Base-by-base conservation (phyloP, 2,888 invertebrate genomes). In the Crocallis elinguaria region DNA sequence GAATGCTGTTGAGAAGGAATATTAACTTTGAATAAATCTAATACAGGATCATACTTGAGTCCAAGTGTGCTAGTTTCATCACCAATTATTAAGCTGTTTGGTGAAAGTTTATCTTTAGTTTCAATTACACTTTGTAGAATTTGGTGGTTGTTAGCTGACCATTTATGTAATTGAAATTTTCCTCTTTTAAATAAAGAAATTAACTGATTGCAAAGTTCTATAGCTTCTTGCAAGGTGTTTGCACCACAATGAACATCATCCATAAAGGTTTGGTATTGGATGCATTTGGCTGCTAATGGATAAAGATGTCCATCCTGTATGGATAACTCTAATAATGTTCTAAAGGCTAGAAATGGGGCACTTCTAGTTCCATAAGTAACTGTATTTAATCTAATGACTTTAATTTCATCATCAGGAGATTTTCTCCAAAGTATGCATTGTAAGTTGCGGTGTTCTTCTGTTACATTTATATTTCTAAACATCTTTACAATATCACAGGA, bases 81-180 rank as follows among this genome's bases (percentile, higher is more conserved):
- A 29, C 39, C 39, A 27, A 41, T 41, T 1, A 41, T 29, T 29
- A 41, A 9, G 12, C 30, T 42, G 6, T 30, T 30, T 12, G 27
- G 39, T 39, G 39, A 39, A 14, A 5, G 6, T 5, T 42, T 7
- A 7, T 42, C 30, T 42, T 42, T 29, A 11, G 2, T 29, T 29
- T 17, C 3, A 6, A 11, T 41, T 3, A 41, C 41, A 29, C 17
- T 27, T 16, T 41, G 30, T 32, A 42, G 19, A 5, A 33, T 33
- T n/a, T 23, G n/a, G 8, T 21, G 14, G 23, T 43, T 32, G 4
- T 33, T 43, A 14, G 43, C 9, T 4, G 43, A 14, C 43, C 43
- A 43, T 11, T 43, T 43, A 9, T 43, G 43, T 23, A 42, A n/a
- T 42, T 42, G 30, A 32, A 42, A 42, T n/a, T n/a, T n/a, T n/a